These are phyloP conservation scores for Palythoa grandis DNA, from an alignment of 92 coral and sea anemone species.

Conservation along the genomic window DNA sequence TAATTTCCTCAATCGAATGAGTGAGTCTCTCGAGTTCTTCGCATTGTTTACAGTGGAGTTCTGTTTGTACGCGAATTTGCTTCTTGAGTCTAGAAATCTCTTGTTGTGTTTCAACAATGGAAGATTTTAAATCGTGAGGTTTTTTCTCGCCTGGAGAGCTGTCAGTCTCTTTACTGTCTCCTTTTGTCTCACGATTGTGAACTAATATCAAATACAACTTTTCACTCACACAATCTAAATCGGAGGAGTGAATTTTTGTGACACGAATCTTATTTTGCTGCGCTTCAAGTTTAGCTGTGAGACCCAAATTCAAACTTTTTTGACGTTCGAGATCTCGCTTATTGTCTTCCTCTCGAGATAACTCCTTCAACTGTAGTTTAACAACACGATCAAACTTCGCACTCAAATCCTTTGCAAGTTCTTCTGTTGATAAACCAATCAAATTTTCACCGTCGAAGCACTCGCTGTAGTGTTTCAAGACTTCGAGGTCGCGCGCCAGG, in stretches of 20 bases:
- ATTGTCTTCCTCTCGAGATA: conserved; percentile 45
- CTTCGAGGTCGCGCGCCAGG: conserved; percentile 71
- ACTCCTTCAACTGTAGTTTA: conserved; percentile 70
- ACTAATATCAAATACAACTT: conserved; percentile 53
- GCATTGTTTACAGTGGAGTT: conserved; percentile 60
- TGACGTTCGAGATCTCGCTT: conserved; percentile 54
- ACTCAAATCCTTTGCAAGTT: conserved; percentile 62
- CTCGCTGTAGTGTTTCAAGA: conserved; percentile 52
- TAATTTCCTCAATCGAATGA: conserved; percentile 62
- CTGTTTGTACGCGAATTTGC: conserved; percentile 65
- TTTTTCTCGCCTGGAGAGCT: conserved; percentile 34
- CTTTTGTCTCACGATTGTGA: conserved; percentile 36
- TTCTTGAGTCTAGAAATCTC: conserved; percentile 26
- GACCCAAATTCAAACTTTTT: conserved; percentile 43
- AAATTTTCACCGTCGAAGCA: conserved; percentile 56
- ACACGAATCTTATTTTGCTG: conserved; percentile 53
- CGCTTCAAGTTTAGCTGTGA: conserved; percentile 49
- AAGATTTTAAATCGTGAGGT: neutral
- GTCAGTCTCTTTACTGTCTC: conserved; percentile 5
- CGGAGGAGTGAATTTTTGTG: conserved; percentile 62
- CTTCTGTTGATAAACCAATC: conserved; percentile 65
- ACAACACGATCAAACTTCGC: conserved; percentile 57
- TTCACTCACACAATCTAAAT: conserved; percentile 68
- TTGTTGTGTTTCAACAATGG: conserved; percentile 1
- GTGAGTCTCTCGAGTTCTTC: conserved; percentile 56